Conservation (phyloP, 2,888 invertebrate genomes). For the Epsilonema sp. region DNA sequence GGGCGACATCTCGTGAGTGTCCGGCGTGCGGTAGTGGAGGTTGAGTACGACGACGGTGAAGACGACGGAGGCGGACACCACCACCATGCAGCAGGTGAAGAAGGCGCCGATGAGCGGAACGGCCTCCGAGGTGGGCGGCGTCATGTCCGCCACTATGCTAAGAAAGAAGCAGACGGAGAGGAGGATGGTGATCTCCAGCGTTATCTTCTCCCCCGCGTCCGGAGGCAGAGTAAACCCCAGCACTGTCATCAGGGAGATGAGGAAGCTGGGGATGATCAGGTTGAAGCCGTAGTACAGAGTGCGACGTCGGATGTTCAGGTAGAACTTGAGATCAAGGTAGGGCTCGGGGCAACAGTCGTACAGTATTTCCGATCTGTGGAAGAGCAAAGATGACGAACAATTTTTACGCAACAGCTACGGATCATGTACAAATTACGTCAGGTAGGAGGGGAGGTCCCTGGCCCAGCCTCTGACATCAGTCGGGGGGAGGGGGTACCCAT, state of each 20-base stretch:
- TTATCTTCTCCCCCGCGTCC: constrained; percentile 95
- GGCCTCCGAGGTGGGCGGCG: constrained; percentile 43
- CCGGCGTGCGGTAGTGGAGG: constrained; percentile 9
- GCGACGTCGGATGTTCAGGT: constrained; percentile 79
- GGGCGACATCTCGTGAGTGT: constrained; percentile 9
- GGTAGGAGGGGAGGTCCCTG: too few species aligned
- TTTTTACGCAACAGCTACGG: too few species aligned
- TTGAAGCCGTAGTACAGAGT: constrained; percentile 98
- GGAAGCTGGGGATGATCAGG: constrained; percentile 91
- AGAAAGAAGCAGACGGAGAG: constrained; percentile 92
- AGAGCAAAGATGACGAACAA: neutral
- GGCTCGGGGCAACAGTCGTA: constrained; percentile 30
- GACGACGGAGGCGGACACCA: neutral
- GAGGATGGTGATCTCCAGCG: constrained; percentile 40
- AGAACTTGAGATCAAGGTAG: constrained; percentile 73
- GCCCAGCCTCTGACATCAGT: too few species aligned
- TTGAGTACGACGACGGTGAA: constrained; percentile 9
- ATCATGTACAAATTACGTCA: too few species aligned
- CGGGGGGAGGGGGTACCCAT: too few species aligned
- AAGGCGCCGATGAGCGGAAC: constrained; percentile 18
- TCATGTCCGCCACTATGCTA: constrained; percentile 88
- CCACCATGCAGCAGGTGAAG: neutral
- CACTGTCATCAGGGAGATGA: constrained; percentile 95
- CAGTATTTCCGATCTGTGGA: neutral
- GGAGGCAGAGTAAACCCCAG: constrained; percentile 93